phyloP scores from a whole-genome alignment of 1,140 invertebrate species.

The Atta colombica region DNA sequence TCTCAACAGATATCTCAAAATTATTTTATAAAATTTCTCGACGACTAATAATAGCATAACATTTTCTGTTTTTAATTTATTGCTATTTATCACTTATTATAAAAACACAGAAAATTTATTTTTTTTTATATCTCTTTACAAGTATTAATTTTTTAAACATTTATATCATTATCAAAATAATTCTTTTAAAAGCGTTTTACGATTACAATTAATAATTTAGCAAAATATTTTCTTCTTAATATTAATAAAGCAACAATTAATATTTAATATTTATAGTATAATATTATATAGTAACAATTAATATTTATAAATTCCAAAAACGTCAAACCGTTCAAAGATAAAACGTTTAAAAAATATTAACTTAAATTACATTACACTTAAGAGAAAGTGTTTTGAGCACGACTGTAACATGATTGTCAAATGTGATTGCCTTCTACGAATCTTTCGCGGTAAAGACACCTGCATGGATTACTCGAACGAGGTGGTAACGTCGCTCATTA shows the following conservation, averaged over 20 bases:
- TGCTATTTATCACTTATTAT: not conserved
- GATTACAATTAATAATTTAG: not conserved
- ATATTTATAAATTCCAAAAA: not conserved
- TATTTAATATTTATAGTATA: not conserved
- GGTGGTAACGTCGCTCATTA: conserved; percentile 65
- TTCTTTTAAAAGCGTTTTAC: not conserved
- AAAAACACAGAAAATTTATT: not conserved
- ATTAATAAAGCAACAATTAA: not conserved
- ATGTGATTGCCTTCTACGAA: conserved; percentile 61
- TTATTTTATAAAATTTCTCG: not conserved
- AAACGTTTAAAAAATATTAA: no score
- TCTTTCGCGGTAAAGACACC: conserved; percentile 41
- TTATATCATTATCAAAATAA: not conserved
- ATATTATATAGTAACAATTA: not conserved
- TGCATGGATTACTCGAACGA: conserved; percentile 61
- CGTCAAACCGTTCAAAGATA: no score
- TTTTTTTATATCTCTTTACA: no score
- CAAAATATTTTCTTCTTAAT: not conserved
- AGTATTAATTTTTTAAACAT: not conserved
- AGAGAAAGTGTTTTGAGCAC: conserved; percentile 21
- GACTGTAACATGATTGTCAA: conserved; percentile 24
- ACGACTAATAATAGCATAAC: not conserved
- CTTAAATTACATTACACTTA: no score
- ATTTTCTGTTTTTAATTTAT: not conserved
- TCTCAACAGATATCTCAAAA: not conserved